A percentile compares a stretch with the other conserved stretches of the same genome.
phyloP scores from a whole-genome alignment of 2,888 invertebrate genomes.

The Drosophila kambysellisi region DNA sequence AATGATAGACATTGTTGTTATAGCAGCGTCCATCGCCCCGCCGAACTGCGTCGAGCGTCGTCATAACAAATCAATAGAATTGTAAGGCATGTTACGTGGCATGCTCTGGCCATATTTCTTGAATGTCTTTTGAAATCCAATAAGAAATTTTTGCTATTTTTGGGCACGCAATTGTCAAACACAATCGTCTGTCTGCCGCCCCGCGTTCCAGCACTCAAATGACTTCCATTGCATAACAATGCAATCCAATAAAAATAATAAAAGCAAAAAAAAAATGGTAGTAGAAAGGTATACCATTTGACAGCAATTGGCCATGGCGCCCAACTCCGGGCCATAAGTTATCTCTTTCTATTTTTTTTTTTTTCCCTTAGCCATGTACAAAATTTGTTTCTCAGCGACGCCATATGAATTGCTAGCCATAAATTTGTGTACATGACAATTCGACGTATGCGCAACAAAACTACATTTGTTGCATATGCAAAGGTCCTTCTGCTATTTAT shows the following conservation, averaged over 20 bases:
- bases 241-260: conserved; percentile 63
- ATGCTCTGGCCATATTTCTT: conserved; percentile 44
- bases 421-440: conserved; percentile 48
- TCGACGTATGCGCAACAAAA: conserved; percentile 46
- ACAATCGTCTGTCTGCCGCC: conserved; percentile 28
- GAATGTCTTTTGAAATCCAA: conserved; percentile 66
- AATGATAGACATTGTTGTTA: conserved; percentile 71
- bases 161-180: conserved; percentile 66
- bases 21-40: conserved; percentile 40
- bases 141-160: conserved; percentile 57
- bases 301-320: conserved; percentile 63
- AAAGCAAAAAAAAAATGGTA: conserved; percentile 7
- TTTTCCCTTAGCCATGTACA: conserved; percentile 17
- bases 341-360: conserved; percentile 17
- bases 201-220: conserved; percentile 19
- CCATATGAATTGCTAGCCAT: conserved; percentile 43
- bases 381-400: conserved; percentile 17
- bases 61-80: conserved; percentile 71
- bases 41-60: conserved; percentile 26
- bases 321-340: conserved; percentile 45
- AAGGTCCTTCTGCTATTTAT: conserved; percentile 33
- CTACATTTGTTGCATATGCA: conserved; percentile 45
- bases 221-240: conserved; percentile 68
- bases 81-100: conserved; percentile 41
- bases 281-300: conserved; percentile 64